A percentile compares a stretch with the other conserved stretches of the same genome.
phyloP scores from a whole-genome alignment of 1,140 invertebrate species.

The Temnothorax longispinosus region DNA sequence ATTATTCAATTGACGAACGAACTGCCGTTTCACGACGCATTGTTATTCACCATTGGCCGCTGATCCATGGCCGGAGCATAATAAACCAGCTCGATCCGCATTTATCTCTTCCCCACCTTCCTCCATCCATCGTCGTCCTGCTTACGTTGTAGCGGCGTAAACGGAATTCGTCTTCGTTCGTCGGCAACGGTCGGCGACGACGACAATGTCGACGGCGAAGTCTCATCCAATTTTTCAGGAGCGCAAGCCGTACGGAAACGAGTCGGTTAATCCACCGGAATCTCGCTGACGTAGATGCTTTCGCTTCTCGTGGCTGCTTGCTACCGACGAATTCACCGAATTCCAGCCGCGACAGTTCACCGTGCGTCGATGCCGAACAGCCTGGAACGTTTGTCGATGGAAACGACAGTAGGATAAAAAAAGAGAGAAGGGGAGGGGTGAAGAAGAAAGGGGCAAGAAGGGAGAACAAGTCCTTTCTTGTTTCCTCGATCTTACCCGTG shows the following conservation, averaged over 20 bases:
- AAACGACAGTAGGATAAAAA: background rate
- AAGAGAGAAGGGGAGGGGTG: background rate
- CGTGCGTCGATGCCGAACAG: constrained; percentile 67
- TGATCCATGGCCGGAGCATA: constrained; percentile 32
- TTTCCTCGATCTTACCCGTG: constrained; percentile 67
- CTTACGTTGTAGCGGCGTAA: constrained; percentile 26
- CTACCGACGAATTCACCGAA: constrained; percentile 66
- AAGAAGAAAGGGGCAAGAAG: constrained; percentile 41
- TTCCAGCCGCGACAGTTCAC: constrained; percentile 74
- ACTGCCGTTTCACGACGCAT: constrained; percentile 43
- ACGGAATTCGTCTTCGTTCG: constrained; percentile 65
- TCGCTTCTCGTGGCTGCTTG: constrained; percentile 11
- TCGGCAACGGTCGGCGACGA: constrained; percentile 22
- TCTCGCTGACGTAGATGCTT: constrained; percentile 65
- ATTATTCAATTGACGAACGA: constrained; percentile 54
- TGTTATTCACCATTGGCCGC: constrained; percentile 50
- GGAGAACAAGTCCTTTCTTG: constrained; percentile 63
- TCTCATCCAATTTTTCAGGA: constrained; percentile 74
- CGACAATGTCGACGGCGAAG: constrained; percentile 43
- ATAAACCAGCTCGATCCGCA: constrained; percentile 47
- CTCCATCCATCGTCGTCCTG: background rate
- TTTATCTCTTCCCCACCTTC: constrained; percentile 8
- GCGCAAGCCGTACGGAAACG: constrained; percentile 41
- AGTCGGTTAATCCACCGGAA: constrained; percentile 70
- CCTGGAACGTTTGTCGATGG: constrained; percentile 67